Evolutionary conservation across 92 coral and sea anemone species (phyloP).

Genomic region (Phenganax subtilis): DNA sequence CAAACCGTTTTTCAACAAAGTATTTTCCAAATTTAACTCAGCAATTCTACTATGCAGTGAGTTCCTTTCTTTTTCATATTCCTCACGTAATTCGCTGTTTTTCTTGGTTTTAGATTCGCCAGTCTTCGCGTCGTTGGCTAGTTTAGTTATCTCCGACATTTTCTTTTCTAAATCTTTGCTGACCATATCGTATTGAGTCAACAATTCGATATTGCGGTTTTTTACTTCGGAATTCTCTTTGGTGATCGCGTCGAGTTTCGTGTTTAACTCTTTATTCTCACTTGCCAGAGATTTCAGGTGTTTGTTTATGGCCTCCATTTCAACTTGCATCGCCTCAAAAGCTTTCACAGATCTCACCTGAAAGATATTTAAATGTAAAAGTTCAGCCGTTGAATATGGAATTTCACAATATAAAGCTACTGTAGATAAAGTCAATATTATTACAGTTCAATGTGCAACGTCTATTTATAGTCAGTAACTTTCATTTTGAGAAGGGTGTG

Average conservation of each 20-base stretch:
- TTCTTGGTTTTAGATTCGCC: neutral
- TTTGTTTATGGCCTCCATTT: slow-evolving; percentile 62
- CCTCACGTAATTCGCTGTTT: slow-evolving; percentile 9
- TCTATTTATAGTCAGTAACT: no score
- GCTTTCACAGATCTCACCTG: slow-evolving; percentile 21
- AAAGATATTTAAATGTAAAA: neutral
- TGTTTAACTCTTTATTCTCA: slow-evolving; percentile 51
- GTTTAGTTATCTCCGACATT: neutral
- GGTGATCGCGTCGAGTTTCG: slow-evolving; percentile 8
- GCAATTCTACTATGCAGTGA: slow-evolving; percentile 25
- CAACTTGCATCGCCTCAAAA: slow-evolving; percentile 66
- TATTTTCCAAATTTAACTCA: slow-evolving; percentile 62
- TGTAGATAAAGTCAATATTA: neutral
- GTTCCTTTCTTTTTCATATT: slow-evolving; percentile 12
- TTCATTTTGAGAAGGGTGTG: no score
- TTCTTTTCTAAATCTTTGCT: slow-evolving; percentile 34
- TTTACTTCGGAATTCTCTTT: slow-evolving; percentile 9
- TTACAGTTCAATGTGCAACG: no score
- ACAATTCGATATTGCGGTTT: slow-evolving; percentile 26
- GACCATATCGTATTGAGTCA: slow-evolving; percentile 28
- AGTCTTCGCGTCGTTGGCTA: slow-evolving; percentile 1
- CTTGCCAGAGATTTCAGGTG: slow-evolving; percentile 52
- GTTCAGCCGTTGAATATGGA: no score
- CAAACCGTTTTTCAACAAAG: slow-evolving; percentile 50
- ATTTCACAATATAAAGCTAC: neutral